A percentile compares a stretch with the other conserved stretches of the same genome.
These are phyloP conservation scores for Nephrotoma flavescens DNA, from an alignment of 2,888 invertebrate genomes.

Conservation along the genomic window DNA sequence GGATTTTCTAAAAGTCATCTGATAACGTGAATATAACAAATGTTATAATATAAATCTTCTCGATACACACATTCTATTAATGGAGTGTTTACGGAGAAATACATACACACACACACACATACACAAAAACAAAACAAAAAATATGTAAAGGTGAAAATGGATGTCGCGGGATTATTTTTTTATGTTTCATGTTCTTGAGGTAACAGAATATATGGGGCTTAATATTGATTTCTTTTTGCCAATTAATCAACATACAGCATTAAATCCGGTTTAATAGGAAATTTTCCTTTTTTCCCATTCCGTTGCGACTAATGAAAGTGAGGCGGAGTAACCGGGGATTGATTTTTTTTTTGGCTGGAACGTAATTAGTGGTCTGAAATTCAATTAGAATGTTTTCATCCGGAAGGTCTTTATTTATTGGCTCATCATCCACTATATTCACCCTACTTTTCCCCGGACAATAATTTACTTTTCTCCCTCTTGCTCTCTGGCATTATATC, in stretches of 20 bases:
- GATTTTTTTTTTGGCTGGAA: no score
- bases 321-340: no score
- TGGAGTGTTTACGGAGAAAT: not conserved
- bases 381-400: no score
- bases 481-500: no score
- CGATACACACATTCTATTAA: not conserved
- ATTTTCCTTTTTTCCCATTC: no score
- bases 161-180: not conserved
- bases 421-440: no score
- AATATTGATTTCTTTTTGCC: not conserved
- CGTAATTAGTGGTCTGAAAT: no score
- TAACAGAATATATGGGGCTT: not conserved
- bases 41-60: not conserved
- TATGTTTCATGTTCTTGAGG: not conserved
- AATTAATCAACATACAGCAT: not conserved
- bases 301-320: no score
- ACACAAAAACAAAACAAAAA: not conserved
- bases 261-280: no score
- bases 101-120: not conserved
- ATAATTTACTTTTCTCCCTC: no score
- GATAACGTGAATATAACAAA: not conserved
- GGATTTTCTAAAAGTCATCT: not conserved
- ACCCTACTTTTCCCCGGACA: no score
- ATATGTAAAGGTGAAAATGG: not conserved
- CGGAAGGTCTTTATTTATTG: no score